Conservation (phyloP, 1,140 invertebrate species). For the Diabrotica virgifera region DNA sequence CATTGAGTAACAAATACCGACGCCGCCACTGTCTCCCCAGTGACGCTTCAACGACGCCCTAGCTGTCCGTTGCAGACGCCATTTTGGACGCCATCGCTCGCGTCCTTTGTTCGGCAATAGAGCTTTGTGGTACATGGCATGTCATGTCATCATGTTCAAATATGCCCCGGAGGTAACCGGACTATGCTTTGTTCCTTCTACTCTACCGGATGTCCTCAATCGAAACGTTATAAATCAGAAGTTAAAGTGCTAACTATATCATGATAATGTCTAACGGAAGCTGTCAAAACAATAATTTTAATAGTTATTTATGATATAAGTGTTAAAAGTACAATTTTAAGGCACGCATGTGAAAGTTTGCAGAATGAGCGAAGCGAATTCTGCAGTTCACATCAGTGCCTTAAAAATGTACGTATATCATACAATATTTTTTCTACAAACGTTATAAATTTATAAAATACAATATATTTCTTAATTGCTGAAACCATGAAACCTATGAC, state of each 20-base stretch:
- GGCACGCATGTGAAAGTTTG: too few species aligned
- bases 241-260: neutral
- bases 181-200: slow-evolving; percentile 1
- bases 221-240: neutral
- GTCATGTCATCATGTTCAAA: slow-evolving; percentile 12
- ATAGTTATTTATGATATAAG: too few species aligned
- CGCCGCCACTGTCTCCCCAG: slow-evolving; percentile 8
- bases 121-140: slow-evolving; percentile 23
- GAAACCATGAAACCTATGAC: too few species aligned
- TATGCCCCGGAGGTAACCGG: slow-evolving; percentile 3
- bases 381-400: too few species aligned
- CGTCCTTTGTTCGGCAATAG: slow-evolving; percentile 29
- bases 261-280: neutral
- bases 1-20: neutral
- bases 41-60: slow-evolving; percentile 24
- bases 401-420: too few species aligned
- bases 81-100: slow-evolving; percentile 37
- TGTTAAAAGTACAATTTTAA: too few species aligned
- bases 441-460: too few species aligned
- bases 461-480: too few species aligned
- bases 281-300: neutral
- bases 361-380: too few species aligned
- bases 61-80: slow-evolving; percentile 36
- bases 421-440: too few species aligned
- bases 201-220: neutral